Evolutionary conservation across 2,888 invertebrate genomes (phyloP).

Genomic region (Geophilus truncorum): DNA sequence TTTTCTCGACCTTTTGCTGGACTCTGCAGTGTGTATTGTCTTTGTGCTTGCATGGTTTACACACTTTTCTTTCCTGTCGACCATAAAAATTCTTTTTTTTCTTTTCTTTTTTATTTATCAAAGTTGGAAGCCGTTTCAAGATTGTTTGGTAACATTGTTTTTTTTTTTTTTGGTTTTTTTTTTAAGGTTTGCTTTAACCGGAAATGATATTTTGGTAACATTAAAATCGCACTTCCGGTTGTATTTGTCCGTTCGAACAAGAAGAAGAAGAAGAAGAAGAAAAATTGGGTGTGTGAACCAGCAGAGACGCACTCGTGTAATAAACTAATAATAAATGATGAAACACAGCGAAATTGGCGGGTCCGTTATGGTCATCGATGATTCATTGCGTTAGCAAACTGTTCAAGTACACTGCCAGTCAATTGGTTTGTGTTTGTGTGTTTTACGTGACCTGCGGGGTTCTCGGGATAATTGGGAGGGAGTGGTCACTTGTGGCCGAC

Average conservation of each 20-base stretch:
- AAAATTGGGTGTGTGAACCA: too few relatives aligned
- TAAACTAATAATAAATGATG: not conserved
- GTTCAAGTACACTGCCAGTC: constrained; percentile 14
- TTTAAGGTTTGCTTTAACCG: too few relatives aligned
- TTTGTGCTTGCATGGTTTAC: not conserved
- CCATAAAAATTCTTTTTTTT: not conserved
- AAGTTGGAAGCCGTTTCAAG: not conserved
- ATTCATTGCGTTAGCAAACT: constrained; percentile 5
- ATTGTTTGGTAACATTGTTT: not conserved
- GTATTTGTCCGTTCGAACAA: too few relatives aligned
- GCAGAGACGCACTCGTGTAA: not conserved
- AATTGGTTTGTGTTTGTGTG: constrained; percentile 11
- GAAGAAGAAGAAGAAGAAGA: too few relatives aligned
- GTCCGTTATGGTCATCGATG: constrained; percentile 22
- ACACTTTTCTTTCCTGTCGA: not conserved
- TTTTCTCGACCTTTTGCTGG: constrained; percentile 3
- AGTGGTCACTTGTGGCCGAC: not conserved
- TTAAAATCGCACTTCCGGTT: too few relatives aligned
- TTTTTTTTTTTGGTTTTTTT: too few relatives aligned
- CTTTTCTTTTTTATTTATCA: not conserved
- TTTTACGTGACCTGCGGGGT: constrained; percentile 23
- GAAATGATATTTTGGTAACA: too few relatives aligned
- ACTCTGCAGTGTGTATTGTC: not conserved
- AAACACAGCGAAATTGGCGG: not conserved
- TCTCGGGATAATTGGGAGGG: constrained; percentile 1